Evolutionary conservation across 1,140 invertebrate genomes (phyloP).

Genomic region (Cherax destructor): DNA sequence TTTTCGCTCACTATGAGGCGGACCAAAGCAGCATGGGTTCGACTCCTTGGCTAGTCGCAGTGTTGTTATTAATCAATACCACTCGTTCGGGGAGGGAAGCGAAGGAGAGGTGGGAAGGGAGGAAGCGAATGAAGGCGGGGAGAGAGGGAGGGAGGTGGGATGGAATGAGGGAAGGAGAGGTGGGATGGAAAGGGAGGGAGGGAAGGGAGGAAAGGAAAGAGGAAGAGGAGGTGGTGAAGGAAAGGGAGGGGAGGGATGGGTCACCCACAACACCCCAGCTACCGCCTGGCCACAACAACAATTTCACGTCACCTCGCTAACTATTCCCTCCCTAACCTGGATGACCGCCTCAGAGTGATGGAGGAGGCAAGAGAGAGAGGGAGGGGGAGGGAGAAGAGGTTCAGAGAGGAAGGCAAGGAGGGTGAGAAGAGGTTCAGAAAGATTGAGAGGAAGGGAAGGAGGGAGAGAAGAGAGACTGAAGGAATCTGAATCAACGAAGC

Average conservation of each 20-base stretch:
- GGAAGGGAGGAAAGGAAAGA: background rate
- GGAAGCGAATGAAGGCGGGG: too few relatives aligned
- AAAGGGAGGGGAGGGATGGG: background rate
- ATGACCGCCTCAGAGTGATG: background rate
- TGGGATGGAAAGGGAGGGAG: background rate
- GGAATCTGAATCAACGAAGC: background rate
- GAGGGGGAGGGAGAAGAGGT: constrained; percentile 11
- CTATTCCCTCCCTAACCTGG: constrained; percentile 6
- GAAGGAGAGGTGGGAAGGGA: too few relatives aligned
- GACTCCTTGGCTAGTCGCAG: too few relatives aligned
- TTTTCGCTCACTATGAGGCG: too few relatives aligned
- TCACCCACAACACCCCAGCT: background rate
- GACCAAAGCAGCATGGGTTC: too few relatives aligned
- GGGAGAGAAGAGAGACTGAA: background rate
- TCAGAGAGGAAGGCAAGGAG: background rate
- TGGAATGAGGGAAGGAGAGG: too few relatives aligned
- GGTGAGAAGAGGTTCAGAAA: background rate
- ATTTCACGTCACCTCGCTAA: background rate
- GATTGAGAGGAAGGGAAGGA: background rate
- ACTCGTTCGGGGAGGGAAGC: too few relatives aligned
- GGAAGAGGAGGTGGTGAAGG: background rate
- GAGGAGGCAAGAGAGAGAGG: too few relatives aligned
- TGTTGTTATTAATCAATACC: too few relatives aligned
- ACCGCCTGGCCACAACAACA: too few relatives aligned
- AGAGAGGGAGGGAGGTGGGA: too few relatives aligned